Evolutionary conservation across 2,888 invertebrate genomes (phyloP).

Genomic region (Bugula neritina): DNA sequence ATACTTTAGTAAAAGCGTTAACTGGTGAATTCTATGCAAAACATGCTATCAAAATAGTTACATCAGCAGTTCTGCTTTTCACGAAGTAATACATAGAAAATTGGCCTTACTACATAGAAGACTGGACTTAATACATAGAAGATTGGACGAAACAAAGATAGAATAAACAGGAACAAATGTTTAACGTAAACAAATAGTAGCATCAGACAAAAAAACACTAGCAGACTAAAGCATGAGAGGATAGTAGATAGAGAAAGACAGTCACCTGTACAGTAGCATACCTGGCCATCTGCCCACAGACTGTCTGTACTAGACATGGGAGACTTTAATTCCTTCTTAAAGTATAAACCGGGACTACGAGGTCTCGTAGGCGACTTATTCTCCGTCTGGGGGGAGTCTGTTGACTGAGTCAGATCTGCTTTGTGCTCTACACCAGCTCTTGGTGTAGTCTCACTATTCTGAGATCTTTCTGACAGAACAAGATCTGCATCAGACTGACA

Average conservation of each 20-base stretch:
- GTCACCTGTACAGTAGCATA: conserved; percentile 26
- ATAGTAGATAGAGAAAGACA: conserved; percentile 13
- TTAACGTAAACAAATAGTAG: not conserved
- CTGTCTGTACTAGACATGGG: conserved; percentile 17
- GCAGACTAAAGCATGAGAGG: not conserved
- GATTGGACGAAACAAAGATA: not conserved
- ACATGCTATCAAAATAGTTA: too few relatives aligned
- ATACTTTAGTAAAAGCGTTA: too few relatives aligned
- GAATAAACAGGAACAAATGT: not conserved
- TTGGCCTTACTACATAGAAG: too few relatives aligned
- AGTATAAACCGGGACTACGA: not conserved
- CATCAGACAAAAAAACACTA: not conserved
- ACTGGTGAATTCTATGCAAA: too few relatives aligned
- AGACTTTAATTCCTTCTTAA: not conserved
- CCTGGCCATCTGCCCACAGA: conserved; percentile 4
- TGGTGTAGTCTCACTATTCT: too few relatives aligned
- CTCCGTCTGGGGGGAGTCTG: not conserved
- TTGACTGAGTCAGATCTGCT: too few relatives aligned
- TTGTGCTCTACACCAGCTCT: too few relatives aligned
- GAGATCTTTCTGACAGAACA: too few relatives aligned
- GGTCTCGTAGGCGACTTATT: not conserved
- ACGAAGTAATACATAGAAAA: too few relatives aligned
- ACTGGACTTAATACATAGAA: too few relatives aligned
- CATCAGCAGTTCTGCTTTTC: too few relatives aligned
- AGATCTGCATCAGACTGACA: too few relatives aligned